Evolutionary conservation across 2,888 invertebrate genomes (phyloP), one percentile per base, ranked within the genome.

Genomic region (Polia nebulosa): DNA sequence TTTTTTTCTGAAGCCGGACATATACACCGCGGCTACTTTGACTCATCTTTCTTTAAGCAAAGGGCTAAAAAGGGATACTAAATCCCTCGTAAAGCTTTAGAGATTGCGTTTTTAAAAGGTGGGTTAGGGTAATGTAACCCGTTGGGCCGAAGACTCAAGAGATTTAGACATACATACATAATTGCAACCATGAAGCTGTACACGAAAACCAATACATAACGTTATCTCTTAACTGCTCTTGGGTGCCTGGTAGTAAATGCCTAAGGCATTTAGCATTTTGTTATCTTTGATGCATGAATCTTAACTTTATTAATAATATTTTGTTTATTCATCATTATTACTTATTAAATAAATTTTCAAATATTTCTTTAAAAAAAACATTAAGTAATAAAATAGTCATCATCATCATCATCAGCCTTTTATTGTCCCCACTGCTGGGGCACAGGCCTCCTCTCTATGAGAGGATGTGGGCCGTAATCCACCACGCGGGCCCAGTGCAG

Each of bases 61-160:
- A 73, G 20, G 56, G 34, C 56, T 56, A 32, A 29, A 45, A 63
- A 70, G 59, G 73, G 65, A 68, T 36, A 36, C 74, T 6, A 27
- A 78, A 69, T 74, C 69, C 64, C 34, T 45, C 25, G 51, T 57
- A 74, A 78, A 74, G 62, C 74, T 73, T 49, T 41, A 45, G 69
- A 78, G 78, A 78, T 78, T 78, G 59, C 29, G 74, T 78, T 78
- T 77, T 78, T 74, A 74, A 74, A 78, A 65, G 77, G 69, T 74
- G 53, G 51, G 61, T 66, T 63, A 63, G 63, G 56, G 34, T 69
- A 60, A 74, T 63, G 66, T 69, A 13, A 52, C 68, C 65, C 39
- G 47, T 65, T 41, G n/a, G 41, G 58, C 32, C 20, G n/a, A 22
- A 27, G 45, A 47, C 56, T 77, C 15, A 25, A 41, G 20, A 44